Conservation (phyloP, 2,113 vertebrate genomes). For the Pseudolaguvia tuberculata region DNA sequence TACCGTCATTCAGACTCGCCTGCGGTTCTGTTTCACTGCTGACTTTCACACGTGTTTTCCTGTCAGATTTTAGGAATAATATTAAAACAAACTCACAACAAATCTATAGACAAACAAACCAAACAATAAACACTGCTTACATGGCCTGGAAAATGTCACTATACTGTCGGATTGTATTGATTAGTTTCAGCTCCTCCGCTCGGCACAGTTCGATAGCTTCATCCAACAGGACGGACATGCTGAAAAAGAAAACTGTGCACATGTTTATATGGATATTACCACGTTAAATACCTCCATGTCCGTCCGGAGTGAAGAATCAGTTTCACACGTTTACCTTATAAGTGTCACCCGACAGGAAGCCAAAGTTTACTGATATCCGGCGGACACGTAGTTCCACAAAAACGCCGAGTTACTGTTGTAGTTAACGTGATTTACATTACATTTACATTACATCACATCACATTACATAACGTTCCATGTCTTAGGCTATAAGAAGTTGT, state of each 20-base stretch:
- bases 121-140: conserved; percentile 54
- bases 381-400: neutral
- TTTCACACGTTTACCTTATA: neutral
- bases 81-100: neutral
- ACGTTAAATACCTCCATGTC: neutral
- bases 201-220: conserved; percentile 52
- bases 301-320: neutral
- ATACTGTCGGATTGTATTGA: conserved; percentile 49
- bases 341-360: conserved; percentile 14
- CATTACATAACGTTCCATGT: too few relatives aligned
- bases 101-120: neutral
- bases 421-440: too few relatives aligned
- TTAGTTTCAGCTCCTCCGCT: conserved; percentile 58
- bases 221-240: conserved; percentile 61
- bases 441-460: too few relatives aligned
- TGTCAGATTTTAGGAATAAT: neutral
- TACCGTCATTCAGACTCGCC: neutral
- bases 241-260: neutral
- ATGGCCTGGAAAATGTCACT: conserved; percentile 52
- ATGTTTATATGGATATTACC: neutral
- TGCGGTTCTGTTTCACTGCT: neutral
- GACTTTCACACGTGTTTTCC: conserved; percentile 15
- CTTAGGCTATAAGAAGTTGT: neutral
- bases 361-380: neutral
- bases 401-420: too few relatives aligned